Evolutionary conservation across 2,113 vertebrate genomes (phyloP).

Genomic region (Ardeotis arabs): DNA sequence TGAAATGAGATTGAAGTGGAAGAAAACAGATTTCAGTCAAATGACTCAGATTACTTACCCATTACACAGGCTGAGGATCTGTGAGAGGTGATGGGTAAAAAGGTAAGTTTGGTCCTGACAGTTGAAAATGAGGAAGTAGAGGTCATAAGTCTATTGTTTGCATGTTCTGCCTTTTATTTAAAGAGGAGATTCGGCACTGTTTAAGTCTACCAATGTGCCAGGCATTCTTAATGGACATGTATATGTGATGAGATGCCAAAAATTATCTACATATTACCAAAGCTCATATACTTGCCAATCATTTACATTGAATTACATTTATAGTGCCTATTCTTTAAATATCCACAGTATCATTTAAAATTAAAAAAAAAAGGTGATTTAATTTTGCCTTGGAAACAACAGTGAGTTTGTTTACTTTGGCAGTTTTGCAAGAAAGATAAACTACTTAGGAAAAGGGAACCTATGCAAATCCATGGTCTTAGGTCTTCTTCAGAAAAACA

Average conservation of each 20-base stretch:
- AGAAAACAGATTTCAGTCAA: background rate
- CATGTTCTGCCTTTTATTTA: background rate
- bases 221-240: background rate
- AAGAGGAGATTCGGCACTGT: background rate
- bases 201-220: background rate
- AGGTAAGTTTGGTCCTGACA: background rate
- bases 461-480: conserved; percentile 14
- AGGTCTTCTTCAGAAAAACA: conserved; percentile 46
- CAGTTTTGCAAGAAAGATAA: conserved; percentile 67
- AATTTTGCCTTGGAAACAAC: conserved; percentile 43
- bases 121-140: background rate
- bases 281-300: background rate
- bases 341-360: background rate
- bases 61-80: background rate
- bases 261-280: background rate
- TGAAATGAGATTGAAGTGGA: background rate
- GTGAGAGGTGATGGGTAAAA: background rate
- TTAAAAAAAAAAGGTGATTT: background rate
- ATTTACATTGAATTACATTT: background rate
- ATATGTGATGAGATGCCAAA: background rate
- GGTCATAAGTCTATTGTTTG: background rate
- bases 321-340: background rate
- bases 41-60: background rate
- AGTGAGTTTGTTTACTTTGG: conserved; percentile 63
- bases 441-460: conserved; percentile 26